phyloP scores from a whole-genome alignment of 2,888 invertebrate genomes.

The Agrotis exclamationis region DNA sequence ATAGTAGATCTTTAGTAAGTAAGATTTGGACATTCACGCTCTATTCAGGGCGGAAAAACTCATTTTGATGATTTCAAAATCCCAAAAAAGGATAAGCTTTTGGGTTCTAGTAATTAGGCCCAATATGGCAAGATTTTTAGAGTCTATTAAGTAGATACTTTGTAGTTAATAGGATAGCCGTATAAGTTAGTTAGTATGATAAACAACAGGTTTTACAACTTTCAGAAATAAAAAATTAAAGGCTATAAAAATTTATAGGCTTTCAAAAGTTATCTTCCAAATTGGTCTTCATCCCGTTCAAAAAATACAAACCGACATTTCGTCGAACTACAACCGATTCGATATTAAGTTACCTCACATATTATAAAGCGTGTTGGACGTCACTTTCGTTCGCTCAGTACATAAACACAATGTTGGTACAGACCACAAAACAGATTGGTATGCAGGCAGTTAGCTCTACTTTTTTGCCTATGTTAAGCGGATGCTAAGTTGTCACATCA shows the following conservation, averaged over 20 bases:
- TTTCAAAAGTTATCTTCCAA: neutral
- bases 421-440: constrained; percentile 13
- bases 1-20: no score
- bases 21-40: no score
- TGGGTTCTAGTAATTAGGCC: no score
- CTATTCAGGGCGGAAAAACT: no score
- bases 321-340: constrained; percentile 14
- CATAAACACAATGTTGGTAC: constrained; percentile 13
- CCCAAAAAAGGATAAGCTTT: no score
- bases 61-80: no score
- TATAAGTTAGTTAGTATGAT: no score
- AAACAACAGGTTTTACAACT: no score
- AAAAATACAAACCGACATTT: neutral
- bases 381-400: constrained; percentile 69
- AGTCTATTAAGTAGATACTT: no score
- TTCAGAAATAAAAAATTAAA: no score
- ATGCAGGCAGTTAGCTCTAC: neutral
- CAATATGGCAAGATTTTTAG: no score
- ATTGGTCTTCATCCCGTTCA: neutral
- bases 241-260: neutral
- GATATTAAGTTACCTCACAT: constrained; percentile 54
- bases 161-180: no score
- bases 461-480: neutral
- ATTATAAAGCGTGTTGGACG: constrained; percentile 66
- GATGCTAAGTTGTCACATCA: neutral